These are phyloP conservation scores for Zoanthus gigantus DNA, from an alignment of 92 coral and sea anemone species.

Conservation along the genomic window DNA sequence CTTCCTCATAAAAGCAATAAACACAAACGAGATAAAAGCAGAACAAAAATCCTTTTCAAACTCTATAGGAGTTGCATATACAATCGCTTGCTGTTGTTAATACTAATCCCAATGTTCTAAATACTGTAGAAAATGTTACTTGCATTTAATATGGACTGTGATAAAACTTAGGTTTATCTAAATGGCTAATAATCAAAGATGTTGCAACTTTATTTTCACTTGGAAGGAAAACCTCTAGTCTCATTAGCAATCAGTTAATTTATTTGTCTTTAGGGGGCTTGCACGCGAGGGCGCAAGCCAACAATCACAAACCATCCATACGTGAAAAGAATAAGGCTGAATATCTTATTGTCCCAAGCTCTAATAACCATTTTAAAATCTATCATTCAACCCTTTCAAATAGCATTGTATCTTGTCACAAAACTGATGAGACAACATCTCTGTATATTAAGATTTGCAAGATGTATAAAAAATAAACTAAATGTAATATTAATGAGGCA, in stretches of 20 bases:
- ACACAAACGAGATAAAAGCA: conserved; percentile 8
- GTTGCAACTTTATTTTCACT: conserved; percentile 1
- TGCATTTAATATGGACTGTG: not conserved
- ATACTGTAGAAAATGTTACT: not conserved
- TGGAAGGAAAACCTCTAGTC: not conserved
- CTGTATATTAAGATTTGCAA: no score
- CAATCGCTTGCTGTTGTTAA: conserved; percentile 1
- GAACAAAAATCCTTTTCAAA: conserved; percentile 16
- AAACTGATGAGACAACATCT: no score
- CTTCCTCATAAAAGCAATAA: not conserved
- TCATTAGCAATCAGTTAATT: conserved; percentile 23
- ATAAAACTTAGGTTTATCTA: not conserved
- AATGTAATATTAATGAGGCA: no score
- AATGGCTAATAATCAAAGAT: not conserved
- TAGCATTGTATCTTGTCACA: no score
- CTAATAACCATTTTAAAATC: not conserved
- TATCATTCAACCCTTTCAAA: not conserved
- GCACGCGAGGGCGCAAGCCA: conserved; percentile 50
- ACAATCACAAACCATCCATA: conserved; percentile 15
- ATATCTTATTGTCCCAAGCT: not conserved
- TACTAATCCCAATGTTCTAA: conserved; percentile 28
- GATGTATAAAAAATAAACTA: no score
- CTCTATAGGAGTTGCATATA: conserved; percentile 6
- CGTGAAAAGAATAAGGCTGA: not conserved
- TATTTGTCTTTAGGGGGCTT: conserved; percentile 3